Percentiles rank a stretch among this genome's conserved stretches.
These are phyloP conservation scores for Excalfactoria chinensis DNA, from an alignment of 2,113 vertebrate genomes.

Conservation along the genomic window DNA sequence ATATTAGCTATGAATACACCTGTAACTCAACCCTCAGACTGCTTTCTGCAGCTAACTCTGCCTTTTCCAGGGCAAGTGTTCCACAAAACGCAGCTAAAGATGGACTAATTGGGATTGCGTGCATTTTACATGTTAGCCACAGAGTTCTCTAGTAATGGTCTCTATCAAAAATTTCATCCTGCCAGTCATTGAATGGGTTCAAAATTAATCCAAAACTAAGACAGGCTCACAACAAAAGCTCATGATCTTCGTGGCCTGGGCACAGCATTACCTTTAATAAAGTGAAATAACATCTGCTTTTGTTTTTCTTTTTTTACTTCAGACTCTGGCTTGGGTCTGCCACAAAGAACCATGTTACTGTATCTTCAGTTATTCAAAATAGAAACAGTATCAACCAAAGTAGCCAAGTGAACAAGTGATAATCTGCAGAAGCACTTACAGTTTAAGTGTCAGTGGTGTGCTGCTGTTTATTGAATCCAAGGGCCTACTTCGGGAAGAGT, in stretches of 20 bases:
- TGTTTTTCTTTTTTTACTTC: not conserved
- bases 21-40: not conserved
- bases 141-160: not conserved
- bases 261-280: not conserved
- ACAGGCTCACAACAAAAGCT: not conserved
- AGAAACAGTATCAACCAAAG: not conserved
- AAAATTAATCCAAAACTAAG: not conserved
- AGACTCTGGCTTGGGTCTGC: not conserved
- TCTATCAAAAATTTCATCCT: not conserved
- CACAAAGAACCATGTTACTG: not conserved
- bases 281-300: not conserved
- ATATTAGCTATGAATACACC: not conserved
- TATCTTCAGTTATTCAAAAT: not conserved
- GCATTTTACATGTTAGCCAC: not conserved
- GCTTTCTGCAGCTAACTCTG: not conserved
- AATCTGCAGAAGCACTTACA: not conserved
- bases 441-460: not conserved
- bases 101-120: not conserved
- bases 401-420: not conserved
- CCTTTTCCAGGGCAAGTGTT: not conserved
- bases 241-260: not conserved
- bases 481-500: not conserved
- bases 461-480: not conserved
- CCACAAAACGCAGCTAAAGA: not conserved
- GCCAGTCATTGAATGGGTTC: not conserved